Evolutionary conservation across 1,140 invertebrate genomes (phyloP), one percentile per base, ranked within the genome.

Genomic region (Elymnias hypermnestra): DNA sequence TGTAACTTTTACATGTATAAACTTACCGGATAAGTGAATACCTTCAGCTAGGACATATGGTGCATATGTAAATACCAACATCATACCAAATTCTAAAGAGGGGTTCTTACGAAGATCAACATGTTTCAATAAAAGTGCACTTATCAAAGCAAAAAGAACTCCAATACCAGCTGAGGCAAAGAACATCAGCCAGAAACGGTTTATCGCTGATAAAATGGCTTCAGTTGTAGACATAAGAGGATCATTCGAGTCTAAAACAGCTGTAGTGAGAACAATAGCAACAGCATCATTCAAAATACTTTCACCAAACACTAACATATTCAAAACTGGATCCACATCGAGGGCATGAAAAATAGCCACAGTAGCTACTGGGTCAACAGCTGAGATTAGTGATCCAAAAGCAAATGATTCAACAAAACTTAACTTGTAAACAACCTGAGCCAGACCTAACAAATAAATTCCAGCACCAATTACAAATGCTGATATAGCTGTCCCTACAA

Each of bases 241-340:
- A 82, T 90, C 92, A 83, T 91, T 92, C 4, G 91, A 92, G 73
- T 95, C 94, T 25, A 93, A 79, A 1, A 94, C 92, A 61, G 94
- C 96, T 57, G 95, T 97, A 1, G 97, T 98, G 4, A 99, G 83
- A 1, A 99, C 98, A 88, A 99, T 99, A 8, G 98, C 94, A 43
- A 99, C 97, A 8, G 98, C 98, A 90, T 99, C 98, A 84, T 99
- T 99, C 0, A 99, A 85, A 62, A 99, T 98, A 69, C 96, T 97
- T 81, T 99, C 98, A 17, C 97, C 97, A 90, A 99, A 98, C 0
- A 99, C 97, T 83, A 99, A 94, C 97, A 99, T 99, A 86, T 99
- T 98, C 0, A 99, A 87, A 3, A 99, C 93, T 9, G 96, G 97
- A 86, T 98, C 96, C 0, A 98, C 94, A 84, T 99, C 94, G 1